Conservation (phyloP, 2,113 vertebrate species). For the Amphiprion ocellaris region DNA sequence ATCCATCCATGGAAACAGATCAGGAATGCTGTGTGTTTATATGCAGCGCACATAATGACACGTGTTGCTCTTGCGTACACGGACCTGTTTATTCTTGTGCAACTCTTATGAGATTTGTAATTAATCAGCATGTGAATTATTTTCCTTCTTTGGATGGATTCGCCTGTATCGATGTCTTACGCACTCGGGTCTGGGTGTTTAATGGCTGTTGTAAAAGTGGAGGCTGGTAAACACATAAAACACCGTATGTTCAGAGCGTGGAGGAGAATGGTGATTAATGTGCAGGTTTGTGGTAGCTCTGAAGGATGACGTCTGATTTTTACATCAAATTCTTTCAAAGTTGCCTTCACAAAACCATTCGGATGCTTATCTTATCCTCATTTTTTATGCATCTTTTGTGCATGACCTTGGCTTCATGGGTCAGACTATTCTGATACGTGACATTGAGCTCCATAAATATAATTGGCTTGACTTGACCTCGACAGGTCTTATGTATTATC, state of each 20-base stretch:
- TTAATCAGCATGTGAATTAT: slow-evolving; percentile 47
- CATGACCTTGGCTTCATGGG: background rate
- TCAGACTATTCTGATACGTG: background rate
- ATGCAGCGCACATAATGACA: background rate
- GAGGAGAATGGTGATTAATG: background rate
- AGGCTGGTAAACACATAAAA: slow-evolving; percentile 56
- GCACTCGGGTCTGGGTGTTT: slow-evolving; percentile 44
- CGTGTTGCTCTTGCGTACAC: background rate
- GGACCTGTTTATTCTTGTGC: slow-evolving; percentile 11
- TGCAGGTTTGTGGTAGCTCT: background rate
- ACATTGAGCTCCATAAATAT: background rate
- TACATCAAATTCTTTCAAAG: background rate
- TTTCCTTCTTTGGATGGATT: slow-evolving; percentile 22
- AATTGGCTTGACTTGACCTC: background rate
- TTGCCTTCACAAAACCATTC: background rate
- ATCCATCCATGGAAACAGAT: slow-evolving; percentile 50
- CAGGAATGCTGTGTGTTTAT: slow-evolving; percentile 22
- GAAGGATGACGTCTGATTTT: background rate
- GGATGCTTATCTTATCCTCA: background rate
- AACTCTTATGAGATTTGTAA: slow-evolving; percentile 32
- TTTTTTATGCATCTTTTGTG: background rate
- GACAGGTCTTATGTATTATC: slow-evolving; percentile 35
- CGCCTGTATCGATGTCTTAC: slow-evolving; percentile 23
- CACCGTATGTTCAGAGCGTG: slow-evolving; percentile 20
- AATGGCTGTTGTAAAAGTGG: slow-evolving; percentile 57